phyloP scores from a whole-genome alignment of 2,888 invertebrate species.

The Ernsta delagoae region DNA sequence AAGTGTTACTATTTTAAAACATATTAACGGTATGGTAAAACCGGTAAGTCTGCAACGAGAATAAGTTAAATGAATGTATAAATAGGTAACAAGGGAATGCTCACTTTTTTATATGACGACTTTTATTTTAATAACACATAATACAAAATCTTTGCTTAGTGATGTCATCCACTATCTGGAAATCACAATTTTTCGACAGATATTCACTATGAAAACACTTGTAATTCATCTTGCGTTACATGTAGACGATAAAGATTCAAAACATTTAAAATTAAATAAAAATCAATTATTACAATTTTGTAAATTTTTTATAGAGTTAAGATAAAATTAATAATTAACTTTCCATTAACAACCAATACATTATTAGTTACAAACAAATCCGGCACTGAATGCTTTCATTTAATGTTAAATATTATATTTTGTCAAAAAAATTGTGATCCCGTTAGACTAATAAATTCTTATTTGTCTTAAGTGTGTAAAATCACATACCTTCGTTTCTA shows the following conservation, averaged over 20 bases:
- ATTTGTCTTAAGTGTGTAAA: slow-evolving; percentile 1
- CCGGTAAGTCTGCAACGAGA: background rate
- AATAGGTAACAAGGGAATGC: background rate
- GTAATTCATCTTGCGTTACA: background rate
- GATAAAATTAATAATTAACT: background rate
- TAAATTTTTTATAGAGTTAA: background rate
- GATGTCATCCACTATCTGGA: slow-evolving; percentile 14
- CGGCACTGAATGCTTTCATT: background rate
- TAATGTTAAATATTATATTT: background rate
- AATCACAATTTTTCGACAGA: slow-evolving; percentile 17
- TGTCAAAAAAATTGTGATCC: slow-evolving; percentile 23
- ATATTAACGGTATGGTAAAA: background rate
- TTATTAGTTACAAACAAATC: slow-evolving; percentile 8
- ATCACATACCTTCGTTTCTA: slow-evolving; percentile 25
- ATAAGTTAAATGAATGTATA: background rate
- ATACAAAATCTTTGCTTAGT: too few species aligned
- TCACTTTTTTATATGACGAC: background rate
- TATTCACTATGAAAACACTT: background rate
- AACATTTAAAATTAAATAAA: background rate
- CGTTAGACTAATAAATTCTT: background rate
- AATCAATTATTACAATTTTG: background rate
- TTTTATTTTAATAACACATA: too few species aligned
- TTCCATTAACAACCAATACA: background rate
- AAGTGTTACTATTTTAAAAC: background rate
- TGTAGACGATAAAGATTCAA: background rate